Percentiles rank a stretch among this genome's conserved stretches.
These are phyloP conservation scores for Pseudorectes ferrugineus DNA, from an alignment of 2,113 vertebrate species.

Conservation along the genomic window DNA sequence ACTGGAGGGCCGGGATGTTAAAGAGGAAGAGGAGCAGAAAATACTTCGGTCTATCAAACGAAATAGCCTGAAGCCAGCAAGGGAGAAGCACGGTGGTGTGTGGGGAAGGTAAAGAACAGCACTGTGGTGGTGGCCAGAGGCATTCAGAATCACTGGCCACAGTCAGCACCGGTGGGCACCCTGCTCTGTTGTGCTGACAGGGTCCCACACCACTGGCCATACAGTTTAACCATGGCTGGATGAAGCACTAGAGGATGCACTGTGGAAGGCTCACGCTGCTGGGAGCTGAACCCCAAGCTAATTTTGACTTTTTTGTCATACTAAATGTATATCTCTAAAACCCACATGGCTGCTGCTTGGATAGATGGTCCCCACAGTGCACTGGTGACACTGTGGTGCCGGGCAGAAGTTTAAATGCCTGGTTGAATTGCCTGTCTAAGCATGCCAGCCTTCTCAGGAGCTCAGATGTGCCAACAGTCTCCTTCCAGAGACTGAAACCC, in stretches of 20 bases:
- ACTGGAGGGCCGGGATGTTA: fast-evolving
- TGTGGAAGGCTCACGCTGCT: neutral
- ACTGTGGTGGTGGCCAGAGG: neutral
- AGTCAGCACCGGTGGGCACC: neutral
- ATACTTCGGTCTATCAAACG: neutral
- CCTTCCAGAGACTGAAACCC: neutral
- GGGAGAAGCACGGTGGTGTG: neutral
- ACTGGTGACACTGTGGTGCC: fast-evolving
- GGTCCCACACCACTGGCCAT: fast-evolving
- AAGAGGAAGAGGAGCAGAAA: neutral
- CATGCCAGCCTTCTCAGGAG: neutral
- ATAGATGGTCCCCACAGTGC: no score
- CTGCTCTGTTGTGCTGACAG: neutral
- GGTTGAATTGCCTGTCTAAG: neutral
- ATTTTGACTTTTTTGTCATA: neutral
- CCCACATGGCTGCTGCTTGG: neutral
- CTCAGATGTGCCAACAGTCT: neutral
- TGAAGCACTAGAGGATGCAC: neutral
- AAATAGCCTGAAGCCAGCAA: neutral
- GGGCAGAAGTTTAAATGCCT: neutral
- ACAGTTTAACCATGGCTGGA: fast-evolving
- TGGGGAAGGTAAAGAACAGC: neutral
- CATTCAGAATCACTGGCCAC: neutral
- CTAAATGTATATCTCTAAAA: neutral
- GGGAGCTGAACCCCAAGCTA: neutral